Evolutionary conservation across 2,797 vertebrate genomes (phyloP).

Genomic region (Natrix natrix): DNA sequence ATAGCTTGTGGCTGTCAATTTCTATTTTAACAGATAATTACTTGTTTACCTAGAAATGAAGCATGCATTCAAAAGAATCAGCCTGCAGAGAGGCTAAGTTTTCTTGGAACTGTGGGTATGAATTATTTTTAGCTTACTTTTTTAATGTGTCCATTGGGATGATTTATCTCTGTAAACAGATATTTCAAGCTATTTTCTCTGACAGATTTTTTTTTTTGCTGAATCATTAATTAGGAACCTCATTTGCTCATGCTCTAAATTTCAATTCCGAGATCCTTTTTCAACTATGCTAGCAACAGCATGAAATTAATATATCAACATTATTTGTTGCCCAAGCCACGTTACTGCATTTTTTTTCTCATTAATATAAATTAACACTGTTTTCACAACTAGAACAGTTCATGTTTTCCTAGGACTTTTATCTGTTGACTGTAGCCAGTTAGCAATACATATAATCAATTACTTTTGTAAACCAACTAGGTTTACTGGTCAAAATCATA

Average conservation of each 20-base stretch:
- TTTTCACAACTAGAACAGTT: background rate
- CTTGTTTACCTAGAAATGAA: background rate
- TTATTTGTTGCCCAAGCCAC: background rate
- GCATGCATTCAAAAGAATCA: background rate
- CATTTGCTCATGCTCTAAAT: background rate
- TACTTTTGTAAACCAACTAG: background rate
- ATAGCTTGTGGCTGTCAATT: background rate
- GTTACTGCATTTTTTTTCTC: background rate
- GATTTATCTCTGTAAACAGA: background rate
- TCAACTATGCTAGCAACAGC: background rate
- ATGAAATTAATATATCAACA: constrained; percentile 1
- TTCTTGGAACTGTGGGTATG: background rate
- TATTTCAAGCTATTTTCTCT: background rate
- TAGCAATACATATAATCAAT: background rate
- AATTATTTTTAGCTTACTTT: background rate
- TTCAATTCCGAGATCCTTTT: background rate
- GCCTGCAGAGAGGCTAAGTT: background rate
- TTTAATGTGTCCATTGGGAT: background rate
- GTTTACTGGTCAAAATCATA: background rate
- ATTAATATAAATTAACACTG: background rate
- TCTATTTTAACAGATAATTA: background rate
- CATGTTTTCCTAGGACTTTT: background rate
- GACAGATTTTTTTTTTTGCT: background rate
- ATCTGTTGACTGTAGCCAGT: background rate
- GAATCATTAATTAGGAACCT: background rate